Percentiles rank a stretch among this genome's conserved stretches.
These are phyloP conservation scores for Mormyrops attenuatus DNA, from an alignment of 2,797 vertebrate genomes.

Conservation along the genomic window DNA sequence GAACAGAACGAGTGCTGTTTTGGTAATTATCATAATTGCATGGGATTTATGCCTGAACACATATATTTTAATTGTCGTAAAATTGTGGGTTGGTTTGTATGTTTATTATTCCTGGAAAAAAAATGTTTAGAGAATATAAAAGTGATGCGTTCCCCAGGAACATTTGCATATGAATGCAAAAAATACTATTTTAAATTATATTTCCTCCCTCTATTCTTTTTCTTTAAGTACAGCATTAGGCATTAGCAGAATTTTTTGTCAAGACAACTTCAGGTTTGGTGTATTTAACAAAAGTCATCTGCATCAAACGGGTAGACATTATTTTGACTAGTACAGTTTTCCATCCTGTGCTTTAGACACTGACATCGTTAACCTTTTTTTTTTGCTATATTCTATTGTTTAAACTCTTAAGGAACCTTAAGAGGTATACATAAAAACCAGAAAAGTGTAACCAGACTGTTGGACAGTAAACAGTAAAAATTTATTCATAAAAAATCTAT, in stretches of 20 bases:
- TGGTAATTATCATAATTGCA: constrained; percentile 70
- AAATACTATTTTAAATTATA: background rate
- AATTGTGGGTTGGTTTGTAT: constrained; percentile 49
- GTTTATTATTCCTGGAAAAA: constrained; percentile 25
- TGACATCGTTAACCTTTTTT: background rate
- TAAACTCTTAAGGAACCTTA: background rate
- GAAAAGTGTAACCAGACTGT: background rate
- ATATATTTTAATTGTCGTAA: constrained; percentile 63
- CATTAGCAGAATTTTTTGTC: background rate
- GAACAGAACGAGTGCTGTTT: constrained; percentile 59
- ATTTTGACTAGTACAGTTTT: background rate
- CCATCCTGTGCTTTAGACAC: background rate
- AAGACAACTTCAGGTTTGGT: background rate
- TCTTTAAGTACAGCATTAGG: background rate
- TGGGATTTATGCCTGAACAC: constrained; percentile 54
- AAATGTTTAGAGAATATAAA: background rate
- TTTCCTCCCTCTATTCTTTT: background rate
- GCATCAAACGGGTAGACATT: background rate
- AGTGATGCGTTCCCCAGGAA: background rate
- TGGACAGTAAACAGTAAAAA: background rate
- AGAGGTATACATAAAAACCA: background rate
- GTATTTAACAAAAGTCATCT: background rate
- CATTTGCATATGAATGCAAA: constrained; percentile 13
- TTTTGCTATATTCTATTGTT: background rate
- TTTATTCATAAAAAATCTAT: background rate